Percentiles rank a stretch among this genome's conserved stretches.
Conservation (phyloP, 1,140 invertebrate genomes). For the Cataglyphis hispanica region DNA sequence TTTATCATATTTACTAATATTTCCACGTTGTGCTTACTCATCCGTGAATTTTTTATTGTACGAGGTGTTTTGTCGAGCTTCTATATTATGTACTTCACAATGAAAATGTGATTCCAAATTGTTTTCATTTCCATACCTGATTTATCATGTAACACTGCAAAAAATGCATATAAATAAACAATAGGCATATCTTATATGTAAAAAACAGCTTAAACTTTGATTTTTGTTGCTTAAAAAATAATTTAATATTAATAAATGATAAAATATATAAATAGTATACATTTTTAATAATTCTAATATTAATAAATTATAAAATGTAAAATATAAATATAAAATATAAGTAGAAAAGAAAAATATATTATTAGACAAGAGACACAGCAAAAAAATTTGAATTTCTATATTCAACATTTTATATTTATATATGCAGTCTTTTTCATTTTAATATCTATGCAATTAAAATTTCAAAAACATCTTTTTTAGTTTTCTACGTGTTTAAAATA, state of each 20-base stretch:
- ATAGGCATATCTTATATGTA: neutral
- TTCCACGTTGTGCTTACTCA: neutral
- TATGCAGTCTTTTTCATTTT: neutral
- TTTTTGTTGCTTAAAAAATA: no score
- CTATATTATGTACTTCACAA: neutral
- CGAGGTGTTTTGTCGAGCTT: neutral
- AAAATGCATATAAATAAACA: neutral
- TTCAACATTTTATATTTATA: no score
- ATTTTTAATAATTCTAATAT: no score
- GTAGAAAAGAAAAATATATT: no score
- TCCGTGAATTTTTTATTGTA: neutral
- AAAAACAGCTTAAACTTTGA: no score
- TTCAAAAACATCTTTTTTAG: neutral
- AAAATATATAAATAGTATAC: no score
- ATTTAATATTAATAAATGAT: no score
- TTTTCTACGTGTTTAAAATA: no score
- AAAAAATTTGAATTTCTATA: no score
- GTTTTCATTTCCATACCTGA: slow-evolving; percentile 24
- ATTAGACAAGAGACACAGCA: no score
- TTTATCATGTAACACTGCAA: neutral
- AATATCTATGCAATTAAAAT: neutral
- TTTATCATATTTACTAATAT: neutral
- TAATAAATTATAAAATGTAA: no score
- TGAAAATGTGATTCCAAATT: neutral
- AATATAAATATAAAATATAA: no score